phyloP scores from a whole-genome alignment of 1,140 invertebrate species.

The Branchinecta lynchi region DNA sequence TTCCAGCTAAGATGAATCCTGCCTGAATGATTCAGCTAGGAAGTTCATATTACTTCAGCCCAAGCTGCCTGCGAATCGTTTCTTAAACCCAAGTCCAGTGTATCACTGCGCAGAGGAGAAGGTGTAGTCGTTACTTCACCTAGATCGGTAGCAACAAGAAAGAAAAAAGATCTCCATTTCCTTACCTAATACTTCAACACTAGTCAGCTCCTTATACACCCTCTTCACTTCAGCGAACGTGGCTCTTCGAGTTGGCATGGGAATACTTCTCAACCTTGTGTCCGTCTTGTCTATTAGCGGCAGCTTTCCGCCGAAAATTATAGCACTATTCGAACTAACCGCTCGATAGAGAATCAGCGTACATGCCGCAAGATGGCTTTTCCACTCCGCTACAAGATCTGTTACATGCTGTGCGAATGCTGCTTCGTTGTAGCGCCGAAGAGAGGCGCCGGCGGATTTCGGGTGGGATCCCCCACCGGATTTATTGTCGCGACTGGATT shows the following conservation, averaged over 20 bases:
- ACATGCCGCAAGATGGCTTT: conserved; percentile 45
- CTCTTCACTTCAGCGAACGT: conserved; percentile 63
- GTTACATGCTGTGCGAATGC: conserved; percentile 55
- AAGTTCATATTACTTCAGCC: too few species aligned
- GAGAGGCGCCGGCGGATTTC: conserved; percentile 61
- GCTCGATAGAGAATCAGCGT: conserved; percentile 63
- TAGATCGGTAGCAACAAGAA: too few species aligned
- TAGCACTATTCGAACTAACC: conserved; percentile 50
- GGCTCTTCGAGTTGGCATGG: conserved; percentile 63
- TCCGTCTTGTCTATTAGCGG: conserved; percentile 49
- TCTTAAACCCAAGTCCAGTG: too few species aligned
- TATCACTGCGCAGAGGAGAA: too few species aligned
- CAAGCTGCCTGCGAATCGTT: too few species aligned
- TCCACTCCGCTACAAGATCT: conserved; percentile 54
- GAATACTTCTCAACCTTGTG: conserved; percentile 48
- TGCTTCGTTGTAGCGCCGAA: conserved; percentile 54
- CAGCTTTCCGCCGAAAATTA: conserved; percentile 57
- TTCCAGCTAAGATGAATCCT: too few species aligned
- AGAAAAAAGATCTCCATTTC: background rate
- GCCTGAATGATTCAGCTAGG: too few species aligned
- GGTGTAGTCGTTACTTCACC: too few species aligned
- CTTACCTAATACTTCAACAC: conserved; percentile 55
- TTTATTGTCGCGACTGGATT: conserved; percentile 48
- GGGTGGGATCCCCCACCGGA: conserved; percentile 41
- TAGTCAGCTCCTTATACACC: conserved; percentile 52